These are phyloP conservation scores for Labeo calbasu DNA, from an alignment of 2,797 vertebrate species.

Conservation along the genomic window DNA sequence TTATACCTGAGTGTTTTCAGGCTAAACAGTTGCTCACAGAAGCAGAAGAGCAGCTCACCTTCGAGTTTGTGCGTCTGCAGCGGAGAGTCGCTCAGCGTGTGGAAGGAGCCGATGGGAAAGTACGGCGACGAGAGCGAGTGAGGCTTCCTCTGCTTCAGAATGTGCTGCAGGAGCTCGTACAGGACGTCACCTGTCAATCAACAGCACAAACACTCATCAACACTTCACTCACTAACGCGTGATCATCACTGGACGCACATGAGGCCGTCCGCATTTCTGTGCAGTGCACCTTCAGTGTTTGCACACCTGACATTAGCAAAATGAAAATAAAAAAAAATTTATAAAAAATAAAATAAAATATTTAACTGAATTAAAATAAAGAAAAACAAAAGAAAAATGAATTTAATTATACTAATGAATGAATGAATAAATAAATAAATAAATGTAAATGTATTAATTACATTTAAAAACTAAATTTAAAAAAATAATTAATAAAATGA, in stretches of 20 bases:
- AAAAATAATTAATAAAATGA: no score
- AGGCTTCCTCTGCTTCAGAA: constrained; percentile 94
- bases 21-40: not conserved
- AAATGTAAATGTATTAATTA: no score
- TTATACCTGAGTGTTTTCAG: constrained; percentile 19
- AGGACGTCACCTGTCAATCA: constrained; percentile 83
- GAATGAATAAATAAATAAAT: no score
- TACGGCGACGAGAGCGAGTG: constrained; percentile 85
- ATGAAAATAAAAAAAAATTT: no score
- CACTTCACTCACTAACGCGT: not conserved
- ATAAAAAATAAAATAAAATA: no score
- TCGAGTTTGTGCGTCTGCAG: constrained; percentile 91
- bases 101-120: constrained; percentile 89
- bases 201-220: not conserved
- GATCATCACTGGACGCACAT: no score
- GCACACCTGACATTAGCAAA: no score
- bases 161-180: constrained; percentile 97
- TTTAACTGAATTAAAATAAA: not conserved
- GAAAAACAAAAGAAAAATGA: not conserved
- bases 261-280: not conserved
- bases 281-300: no score
- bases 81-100: constrained; percentile 84
- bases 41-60: constrained; percentile 77
- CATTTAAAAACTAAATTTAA: not conserved
- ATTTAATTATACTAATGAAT: no score